Evolutionary conservation across 2,888 invertebrate genomes (phyloP).

Genomic region (Hesperia comma): DNA sequence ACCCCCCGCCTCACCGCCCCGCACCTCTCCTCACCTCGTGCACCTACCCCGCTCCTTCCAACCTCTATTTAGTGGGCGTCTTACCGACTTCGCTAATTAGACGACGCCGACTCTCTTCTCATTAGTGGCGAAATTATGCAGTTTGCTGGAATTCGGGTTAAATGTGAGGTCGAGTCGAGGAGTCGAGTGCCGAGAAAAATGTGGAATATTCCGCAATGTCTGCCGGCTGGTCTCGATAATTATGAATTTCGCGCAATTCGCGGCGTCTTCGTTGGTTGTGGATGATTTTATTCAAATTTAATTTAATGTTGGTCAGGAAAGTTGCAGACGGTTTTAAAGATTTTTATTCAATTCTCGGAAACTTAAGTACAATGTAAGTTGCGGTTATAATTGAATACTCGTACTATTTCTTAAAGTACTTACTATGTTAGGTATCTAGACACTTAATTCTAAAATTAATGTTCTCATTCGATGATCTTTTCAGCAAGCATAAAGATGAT

Average conservation of each 20-base stretch:
- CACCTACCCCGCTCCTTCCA: slow-evolving; percentile 46
- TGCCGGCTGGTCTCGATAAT: slow-evolving; percentile 31
- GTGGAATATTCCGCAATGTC: slow-evolving; percentile 50
- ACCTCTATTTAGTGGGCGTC: slow-evolving; percentile 75
- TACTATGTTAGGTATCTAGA: too few relatives aligned
- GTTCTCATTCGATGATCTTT: too few relatives aligned
- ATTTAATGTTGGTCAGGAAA: slow-evolving; percentile 26
- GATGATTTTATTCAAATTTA: slow-evolving; percentile 33
- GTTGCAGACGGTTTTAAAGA: slow-evolving; percentile 23
- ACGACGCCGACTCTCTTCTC: slow-evolving; percentile 77
- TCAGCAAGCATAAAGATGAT: too few relatives aligned
- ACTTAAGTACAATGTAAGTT: slow-evolving; percentile 6
- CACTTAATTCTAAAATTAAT: too few relatives aligned
- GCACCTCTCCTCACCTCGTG: slow-evolving; percentile 47
- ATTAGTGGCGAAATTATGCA: slow-evolving; percentile 82
- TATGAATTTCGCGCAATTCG: slow-evolving; percentile 34
- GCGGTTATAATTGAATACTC: background rate
- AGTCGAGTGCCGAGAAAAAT: slow-evolving; percentile 61
- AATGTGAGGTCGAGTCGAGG: slow-evolving; percentile 73
- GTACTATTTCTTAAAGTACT: background rate
- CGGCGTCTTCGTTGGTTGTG: slow-evolving; percentile 18
- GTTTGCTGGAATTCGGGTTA: slow-evolving; percentile 80
- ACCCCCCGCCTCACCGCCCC: slow-evolving; percentile 45
- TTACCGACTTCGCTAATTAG: slow-evolving; percentile 80
- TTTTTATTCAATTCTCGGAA: slow-evolving; percentile 3